phyloP scores from a whole-genome alignment of 2,113 vertebrate genomes.

The Craseonycteris thonglongyai region DNA sequence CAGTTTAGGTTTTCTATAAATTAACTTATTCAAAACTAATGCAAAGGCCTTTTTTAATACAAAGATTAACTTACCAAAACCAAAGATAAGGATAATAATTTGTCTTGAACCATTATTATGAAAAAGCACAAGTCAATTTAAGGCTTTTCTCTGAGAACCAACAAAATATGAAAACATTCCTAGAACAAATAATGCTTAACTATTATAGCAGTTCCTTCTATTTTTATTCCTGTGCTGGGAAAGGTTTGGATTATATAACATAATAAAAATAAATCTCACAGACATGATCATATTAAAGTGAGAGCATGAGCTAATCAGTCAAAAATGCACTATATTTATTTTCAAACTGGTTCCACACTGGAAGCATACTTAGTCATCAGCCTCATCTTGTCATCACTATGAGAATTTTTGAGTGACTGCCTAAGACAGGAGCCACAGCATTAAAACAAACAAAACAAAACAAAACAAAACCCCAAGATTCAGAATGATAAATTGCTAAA shows the following conservation, averaged over 20 bases:
- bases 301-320: not conserved
- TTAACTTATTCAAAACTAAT: not conserved
- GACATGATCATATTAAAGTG: not conserved
- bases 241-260: not conserved
- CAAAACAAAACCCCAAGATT: not conserved
- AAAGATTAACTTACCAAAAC: not conserved
- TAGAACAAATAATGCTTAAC: not conserved
- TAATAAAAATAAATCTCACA: conserved; percentile 46
- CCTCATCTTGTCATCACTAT: not conserved
- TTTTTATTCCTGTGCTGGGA: not conserved
- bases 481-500: not conserved
- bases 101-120: not conserved
- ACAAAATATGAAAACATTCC: not conserved
- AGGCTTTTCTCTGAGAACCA: not conserved
- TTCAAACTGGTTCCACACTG: not conserved
- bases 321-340: not conserved
- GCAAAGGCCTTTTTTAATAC: not conserved
- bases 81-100: not conserved
- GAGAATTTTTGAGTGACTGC: not conserved
- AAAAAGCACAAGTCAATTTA: not conserved
- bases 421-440: not conserved
- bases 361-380: not conserved
- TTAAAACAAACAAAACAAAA: too few species aligned
- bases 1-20: not conserved
- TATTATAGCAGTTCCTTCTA: not conserved